These are phyloP conservation scores for Holcopasites calliopsidis DNA, from an alignment of 1,140 invertebrate species.

Conservation along the genomic window DNA sequence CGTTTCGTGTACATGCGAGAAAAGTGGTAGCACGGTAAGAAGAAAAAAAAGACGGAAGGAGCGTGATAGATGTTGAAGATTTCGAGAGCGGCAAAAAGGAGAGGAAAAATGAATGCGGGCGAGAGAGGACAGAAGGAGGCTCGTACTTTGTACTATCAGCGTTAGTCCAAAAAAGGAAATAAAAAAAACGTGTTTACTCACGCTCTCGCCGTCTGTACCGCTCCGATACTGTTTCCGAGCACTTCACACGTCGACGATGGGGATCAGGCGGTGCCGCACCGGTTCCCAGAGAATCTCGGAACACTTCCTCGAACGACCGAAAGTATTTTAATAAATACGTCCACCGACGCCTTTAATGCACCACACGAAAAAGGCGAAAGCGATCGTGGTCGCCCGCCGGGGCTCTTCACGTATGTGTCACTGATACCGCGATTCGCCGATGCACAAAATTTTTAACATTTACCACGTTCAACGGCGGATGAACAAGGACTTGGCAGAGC, in stretches of 20 bases:
- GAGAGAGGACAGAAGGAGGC: conserved; percentile 1
- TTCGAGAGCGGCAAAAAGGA: neutral
- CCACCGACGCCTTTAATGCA: neutral
- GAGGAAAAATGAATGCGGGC: neutral
- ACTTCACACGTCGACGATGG: conserved; percentile 36
- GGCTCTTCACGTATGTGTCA: conserved; percentile 31
- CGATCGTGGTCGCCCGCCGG: neutral
- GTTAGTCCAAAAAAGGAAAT: neutral
- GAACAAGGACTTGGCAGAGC: neutral
- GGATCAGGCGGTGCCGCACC: conserved; percentile 23
- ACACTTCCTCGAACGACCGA: neutral
- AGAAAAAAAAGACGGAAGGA: neutral
- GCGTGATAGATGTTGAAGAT: neutral
- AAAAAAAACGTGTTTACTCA: conserved; percentile 64
- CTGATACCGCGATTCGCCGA: conserved; percentile 4
- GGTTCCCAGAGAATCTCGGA: neutral
- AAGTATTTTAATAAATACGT: neutral
- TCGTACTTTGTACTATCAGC: conserved; percentile 47
- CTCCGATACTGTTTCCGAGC: conserved; percentile 33
- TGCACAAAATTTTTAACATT: neutral
- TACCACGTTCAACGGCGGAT: neutral
- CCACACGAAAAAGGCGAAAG: conserved; percentile 4
- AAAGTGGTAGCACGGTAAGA: too few relatives aligned
- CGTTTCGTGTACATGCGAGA: too few relatives aligned
- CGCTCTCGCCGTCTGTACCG: conserved; percentile 48